A percentile compares a stretch with the other conserved stretches of the same genome.
Evolutionary conservation across 2,797 vertebrate species (phyloP).

Genomic region (Sylvilagus floridanus): DNA sequence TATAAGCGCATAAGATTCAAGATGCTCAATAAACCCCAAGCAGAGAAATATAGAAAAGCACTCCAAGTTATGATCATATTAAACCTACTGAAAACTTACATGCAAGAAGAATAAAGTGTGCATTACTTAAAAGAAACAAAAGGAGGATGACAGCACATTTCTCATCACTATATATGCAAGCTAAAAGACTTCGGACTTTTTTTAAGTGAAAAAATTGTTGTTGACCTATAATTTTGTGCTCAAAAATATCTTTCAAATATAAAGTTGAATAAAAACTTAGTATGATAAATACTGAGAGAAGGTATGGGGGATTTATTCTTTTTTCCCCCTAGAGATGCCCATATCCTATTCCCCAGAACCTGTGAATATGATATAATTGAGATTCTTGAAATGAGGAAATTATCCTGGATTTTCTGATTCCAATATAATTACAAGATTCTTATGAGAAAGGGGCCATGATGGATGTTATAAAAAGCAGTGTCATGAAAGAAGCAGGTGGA

Average conservation of each 20-base stretch:
- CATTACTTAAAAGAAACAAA: background rate
- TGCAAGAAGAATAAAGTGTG: background rate
- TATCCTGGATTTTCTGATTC: background rate
- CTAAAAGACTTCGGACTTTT: background rate
- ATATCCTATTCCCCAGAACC: background rate
- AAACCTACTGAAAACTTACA: background rate
- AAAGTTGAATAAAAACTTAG: slow-evolving; percentile 3
- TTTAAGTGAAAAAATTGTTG: background rate
- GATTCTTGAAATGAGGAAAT: background rate
- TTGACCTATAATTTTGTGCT: slow-evolving; percentile 25
- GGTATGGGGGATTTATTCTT: background rate
- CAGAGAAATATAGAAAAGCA: background rate
- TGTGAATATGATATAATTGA: background rate
- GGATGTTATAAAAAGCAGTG: background rate
- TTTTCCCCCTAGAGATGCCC: background rate
- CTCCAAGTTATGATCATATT: background rate
- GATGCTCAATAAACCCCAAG: background rate
- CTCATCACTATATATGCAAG: background rate
- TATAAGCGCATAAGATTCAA: background rate
- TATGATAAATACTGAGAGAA: background rate
- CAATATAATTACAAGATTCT: background rate
- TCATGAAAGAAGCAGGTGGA: background rate
- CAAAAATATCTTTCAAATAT: background rate
- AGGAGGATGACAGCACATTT: background rate
- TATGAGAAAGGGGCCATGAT: background rate